These are phyloP conservation scores for Belgica antarctica DNA, from an alignment of 2,888 invertebrate genomes.

Conservation along the genomic window DNA sequence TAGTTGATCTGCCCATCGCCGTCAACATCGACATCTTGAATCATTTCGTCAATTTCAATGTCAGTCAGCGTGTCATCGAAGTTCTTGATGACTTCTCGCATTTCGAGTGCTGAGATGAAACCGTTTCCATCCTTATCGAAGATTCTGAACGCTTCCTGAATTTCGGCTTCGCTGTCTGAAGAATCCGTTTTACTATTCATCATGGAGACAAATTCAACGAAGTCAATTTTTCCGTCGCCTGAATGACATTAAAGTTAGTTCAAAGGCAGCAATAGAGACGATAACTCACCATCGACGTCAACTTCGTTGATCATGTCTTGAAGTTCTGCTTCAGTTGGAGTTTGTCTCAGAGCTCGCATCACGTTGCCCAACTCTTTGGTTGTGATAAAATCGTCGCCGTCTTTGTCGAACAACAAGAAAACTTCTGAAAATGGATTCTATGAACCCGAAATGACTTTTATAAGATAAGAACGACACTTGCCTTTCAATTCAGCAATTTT, in stretches of 20 bases:
- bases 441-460: no score
- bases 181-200: constrained; percentile 99
- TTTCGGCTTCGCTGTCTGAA: constrained; percentile 98
- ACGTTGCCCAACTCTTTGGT: no score
- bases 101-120: constrained; percentile 96
- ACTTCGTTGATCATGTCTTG: background rate
- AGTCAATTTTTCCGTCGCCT: constrained; percentile 99
- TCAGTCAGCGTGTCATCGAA: constrained; percentile 98
- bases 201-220: constrained; percentile 99
- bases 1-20: constrained; percentile 91
- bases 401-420: no score
- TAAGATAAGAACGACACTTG: no score
- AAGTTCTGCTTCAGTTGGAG: background rate
- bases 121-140: constrained; percentile 99
- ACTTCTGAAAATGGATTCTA: no score
- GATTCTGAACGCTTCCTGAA: constrained; percentile 97
- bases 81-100: constrained; percentile 99
- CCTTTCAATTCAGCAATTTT: no score
- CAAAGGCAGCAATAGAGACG: no score
- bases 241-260: constrained; percentile 48
- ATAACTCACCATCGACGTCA: background rate
- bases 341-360: no score
- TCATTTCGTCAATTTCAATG: constrained; percentile 99
- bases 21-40: constrained; percentile 97
- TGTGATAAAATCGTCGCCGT: no score